Conservation (phyloP, 37 sponge, comb jelly and placozoan genomes). For the Diacarnus erythraeanus region DNA sequence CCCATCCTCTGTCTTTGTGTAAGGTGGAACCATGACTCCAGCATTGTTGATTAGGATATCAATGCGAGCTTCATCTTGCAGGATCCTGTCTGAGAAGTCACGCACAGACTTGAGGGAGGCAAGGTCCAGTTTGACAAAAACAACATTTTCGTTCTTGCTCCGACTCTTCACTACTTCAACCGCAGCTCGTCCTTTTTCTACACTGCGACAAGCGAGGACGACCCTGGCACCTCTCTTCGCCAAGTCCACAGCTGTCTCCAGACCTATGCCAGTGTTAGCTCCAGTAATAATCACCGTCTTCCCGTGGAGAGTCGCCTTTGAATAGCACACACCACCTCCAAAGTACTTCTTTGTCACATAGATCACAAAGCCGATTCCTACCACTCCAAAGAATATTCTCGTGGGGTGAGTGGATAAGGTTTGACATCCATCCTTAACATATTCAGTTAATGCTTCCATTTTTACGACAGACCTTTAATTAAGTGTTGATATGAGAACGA, state of each 20-base stretch:
- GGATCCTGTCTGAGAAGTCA: slow-evolving; percentile 58
- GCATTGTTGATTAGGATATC: slow-evolving; percentile 83
- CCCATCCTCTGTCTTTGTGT: slow-evolving; percentile 61
- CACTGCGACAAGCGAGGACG: slow-evolving; percentile 71
- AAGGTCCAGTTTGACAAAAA: slow-evolving; percentile 69
- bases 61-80: slow-evolving; percentile 47
- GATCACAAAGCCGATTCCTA: not conserved
- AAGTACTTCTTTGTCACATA: not conserved
- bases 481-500: no score
- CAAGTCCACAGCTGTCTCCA: slow-evolving; percentile 76
- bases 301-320: slow-evolving; percentile 54
- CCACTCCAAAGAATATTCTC: not conserved
- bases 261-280: slow-evolving; percentile 84
- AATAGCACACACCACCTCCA: slow-evolving; percentile 53
- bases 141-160: slow-evolving; percentile 38
- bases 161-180: slow-evolving; percentile 32
- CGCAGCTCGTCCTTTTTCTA: slow-evolving; percentile 58
- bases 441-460: no score
- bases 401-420: not conserved
- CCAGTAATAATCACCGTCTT: slow-evolving; percentile 90
- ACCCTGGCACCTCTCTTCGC: slow-evolving; percentile 80
- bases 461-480: no score
- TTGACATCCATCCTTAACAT: not conserved
- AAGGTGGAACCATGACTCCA: slow-evolving; percentile 54
- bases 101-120: slow-evolving; percentile 65